Evolutionary conservation across 2,797 vertebrate genomes (phyloP).

Genomic region (Adelosebastes latens): DNA sequence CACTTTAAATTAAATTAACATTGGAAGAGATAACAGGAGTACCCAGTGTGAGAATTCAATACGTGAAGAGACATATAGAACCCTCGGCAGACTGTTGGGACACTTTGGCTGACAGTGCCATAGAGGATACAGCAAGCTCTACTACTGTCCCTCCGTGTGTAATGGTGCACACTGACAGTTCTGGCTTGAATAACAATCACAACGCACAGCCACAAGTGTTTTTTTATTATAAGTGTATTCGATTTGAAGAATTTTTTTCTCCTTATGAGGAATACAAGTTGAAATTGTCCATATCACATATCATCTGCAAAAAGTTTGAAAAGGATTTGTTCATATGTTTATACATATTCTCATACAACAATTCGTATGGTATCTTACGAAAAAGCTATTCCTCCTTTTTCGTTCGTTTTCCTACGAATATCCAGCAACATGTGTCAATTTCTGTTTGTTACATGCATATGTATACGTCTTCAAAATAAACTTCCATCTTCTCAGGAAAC

Average conservation of each 20-base stretch:
- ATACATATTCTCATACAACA: too few relatives aligned
- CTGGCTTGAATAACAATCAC: slow-evolving; percentile 17
- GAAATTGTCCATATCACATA: background rate
- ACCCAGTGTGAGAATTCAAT: background rate
- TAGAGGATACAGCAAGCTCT: slow-evolving; percentile 1
- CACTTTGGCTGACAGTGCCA: background rate
- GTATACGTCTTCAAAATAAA: too few relatives aligned
- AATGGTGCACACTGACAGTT: slow-evolving; percentile 7
- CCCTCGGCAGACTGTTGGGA: slow-evolving; percentile 26
- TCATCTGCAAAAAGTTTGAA: background rate
- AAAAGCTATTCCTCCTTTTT: too few relatives aligned
- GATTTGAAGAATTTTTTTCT: too few relatives aligned
- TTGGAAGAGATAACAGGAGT: slow-evolving; percentile 3
- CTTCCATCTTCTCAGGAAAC: too few relatives aligned
- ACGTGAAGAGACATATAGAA: background rate
- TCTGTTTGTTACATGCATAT: too few relatives aligned
- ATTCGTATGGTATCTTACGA: fast-evolving
- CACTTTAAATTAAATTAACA: slow-evolving; percentile 33
- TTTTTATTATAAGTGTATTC: too few relatives aligned
- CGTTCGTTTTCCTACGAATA: too few relatives aligned
- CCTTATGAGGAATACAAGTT: background rate
- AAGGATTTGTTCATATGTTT: background rate
- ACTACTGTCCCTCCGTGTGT: slow-evolving; percentile 12
- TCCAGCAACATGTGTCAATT: too few relatives aligned
- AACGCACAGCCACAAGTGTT: background rate